Conservation (phyloP, 2,797 vertebrate genomes). For the Peromyscus aztecus region DNA sequence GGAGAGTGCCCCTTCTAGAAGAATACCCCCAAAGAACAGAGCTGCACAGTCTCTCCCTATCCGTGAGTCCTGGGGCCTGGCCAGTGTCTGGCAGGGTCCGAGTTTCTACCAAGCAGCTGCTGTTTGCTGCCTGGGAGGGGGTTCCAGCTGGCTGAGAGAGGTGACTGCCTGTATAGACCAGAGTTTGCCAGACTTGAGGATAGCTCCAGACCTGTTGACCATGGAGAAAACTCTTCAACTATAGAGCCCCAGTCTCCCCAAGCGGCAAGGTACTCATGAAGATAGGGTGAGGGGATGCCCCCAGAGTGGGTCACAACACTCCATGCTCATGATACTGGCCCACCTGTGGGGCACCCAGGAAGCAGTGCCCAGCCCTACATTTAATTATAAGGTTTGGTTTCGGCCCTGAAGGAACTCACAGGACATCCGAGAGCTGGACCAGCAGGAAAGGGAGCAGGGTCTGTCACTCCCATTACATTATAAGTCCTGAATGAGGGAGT, state of each 20-base stretch:
- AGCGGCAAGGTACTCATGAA: neutral
- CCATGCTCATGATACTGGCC: fast-evolving
- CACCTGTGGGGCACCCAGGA: fast-evolving
- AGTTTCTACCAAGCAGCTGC: neutral
- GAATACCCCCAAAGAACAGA: neutral
- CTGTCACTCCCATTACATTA: neutral
- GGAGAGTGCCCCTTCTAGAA: fast-evolving
- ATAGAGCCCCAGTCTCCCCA: neutral
- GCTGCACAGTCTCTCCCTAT: fast-evolving
- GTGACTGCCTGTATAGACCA: neutral
- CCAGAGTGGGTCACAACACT: neutral
- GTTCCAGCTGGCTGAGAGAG: neutral
- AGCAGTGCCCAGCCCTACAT: neutral
- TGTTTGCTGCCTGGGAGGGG: no score
- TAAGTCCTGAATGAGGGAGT: neutral
- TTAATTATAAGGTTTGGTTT: neutral
- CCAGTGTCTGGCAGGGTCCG: neutral
- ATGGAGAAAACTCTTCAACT: neutral
- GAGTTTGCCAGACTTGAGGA: neutral
- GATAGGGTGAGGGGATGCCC: fast-evolving
- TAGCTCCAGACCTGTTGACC: neutral
- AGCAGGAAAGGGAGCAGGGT: neutral
- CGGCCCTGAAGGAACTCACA: neutral
- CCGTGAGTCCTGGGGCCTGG: neutral
- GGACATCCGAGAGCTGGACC: neutral